Percentiles rank a stretch among this genome's conserved stretches.
Conservation (phyloP, 1,140 invertebrate species). For the Drosophila nebulosa region DNA sequence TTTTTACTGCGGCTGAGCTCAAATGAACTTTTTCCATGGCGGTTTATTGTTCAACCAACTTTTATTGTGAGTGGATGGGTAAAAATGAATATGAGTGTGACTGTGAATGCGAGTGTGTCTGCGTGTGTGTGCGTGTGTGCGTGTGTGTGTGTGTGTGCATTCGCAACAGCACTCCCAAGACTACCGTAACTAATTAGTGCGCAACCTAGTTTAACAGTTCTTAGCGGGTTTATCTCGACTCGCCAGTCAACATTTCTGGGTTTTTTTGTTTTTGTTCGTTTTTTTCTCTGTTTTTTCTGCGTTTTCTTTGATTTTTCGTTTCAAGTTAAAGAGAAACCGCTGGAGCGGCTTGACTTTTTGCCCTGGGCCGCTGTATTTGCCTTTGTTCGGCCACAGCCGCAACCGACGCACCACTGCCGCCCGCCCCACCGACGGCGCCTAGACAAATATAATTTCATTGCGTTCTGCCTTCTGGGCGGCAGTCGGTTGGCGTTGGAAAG, state of each 20-base stretch:
- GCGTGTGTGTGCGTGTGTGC: constrained; percentile 2
- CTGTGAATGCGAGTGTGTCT: no score
- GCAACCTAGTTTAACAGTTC: constrained; percentile 77
- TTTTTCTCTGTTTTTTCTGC: constrained; percentile 2
- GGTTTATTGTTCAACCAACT: constrained; percentile 48
- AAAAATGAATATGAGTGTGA: neutral
- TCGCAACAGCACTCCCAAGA: constrained; percentile 57
- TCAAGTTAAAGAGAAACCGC: constrained; percentile 57
- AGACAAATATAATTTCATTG: constrained; percentile 80
- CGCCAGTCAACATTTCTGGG: constrained; percentile 5
- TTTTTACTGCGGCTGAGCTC: constrained; percentile 24
- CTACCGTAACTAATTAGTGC: constrained; percentile 69
- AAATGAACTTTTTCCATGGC: constrained; percentile 7
- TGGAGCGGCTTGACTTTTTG: constrained; percentile 49
- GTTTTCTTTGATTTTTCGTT: constrained; percentile 43
- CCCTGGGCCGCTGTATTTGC: constrained; percentile 13
- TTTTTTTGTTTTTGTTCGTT: neutral
- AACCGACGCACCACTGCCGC: constrained; percentile 11
- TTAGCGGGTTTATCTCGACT: constrained; percentile 44
- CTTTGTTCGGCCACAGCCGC: constrained; percentile 9
- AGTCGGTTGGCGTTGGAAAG: constrained; percentile 74
- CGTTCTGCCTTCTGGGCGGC: constrained; percentile 63
- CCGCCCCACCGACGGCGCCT: neutral
- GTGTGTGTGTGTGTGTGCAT: constrained; percentile 43
- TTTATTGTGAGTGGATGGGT: constrained; percentile 39